Conservation (phyloP, 1,140 invertebrate species). For the Brachionus plicatilis region DNA sequence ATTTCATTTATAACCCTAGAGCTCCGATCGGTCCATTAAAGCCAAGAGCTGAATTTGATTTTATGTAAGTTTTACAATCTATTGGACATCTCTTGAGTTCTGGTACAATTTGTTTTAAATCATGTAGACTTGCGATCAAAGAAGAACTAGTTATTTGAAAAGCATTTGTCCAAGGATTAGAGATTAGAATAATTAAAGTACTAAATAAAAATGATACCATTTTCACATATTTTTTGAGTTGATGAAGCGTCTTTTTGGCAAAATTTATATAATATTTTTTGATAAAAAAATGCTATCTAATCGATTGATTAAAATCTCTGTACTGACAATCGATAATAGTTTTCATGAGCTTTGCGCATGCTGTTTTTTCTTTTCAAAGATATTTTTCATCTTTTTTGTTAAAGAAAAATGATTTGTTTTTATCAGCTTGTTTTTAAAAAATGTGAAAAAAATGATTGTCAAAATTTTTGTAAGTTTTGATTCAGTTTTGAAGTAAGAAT, state of each 20-base stretch:
- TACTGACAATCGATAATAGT: neutral
- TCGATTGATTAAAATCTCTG: neutral
- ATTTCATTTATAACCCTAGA: neutral
- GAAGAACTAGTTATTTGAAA: neutral
- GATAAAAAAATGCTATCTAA: neutral
- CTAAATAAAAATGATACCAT: neutral
- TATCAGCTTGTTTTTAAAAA: neutral
- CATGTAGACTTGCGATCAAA: neutral
- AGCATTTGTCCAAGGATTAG: neutral
- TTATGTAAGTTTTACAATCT: neutral
- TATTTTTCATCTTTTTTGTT: neutral
- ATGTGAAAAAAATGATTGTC: too few species aligned
- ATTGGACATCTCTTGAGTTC: neutral
- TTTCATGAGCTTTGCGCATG: too few species aligned
- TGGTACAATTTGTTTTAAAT: neutral
- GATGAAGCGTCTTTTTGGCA: neutral
- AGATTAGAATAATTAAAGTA: neutral
- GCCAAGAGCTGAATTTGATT: neutral
- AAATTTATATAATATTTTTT: neutral
- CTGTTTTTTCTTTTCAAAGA: too few species aligned
- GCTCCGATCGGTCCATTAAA: constrained; percentile 5
- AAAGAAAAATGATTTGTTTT: neutral
- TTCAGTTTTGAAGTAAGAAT: too few species aligned
- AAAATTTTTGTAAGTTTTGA: too few species aligned
- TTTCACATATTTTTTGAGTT: neutral